Base-by-base conservation (phyloP, 2,888 invertebrate genomes). In the Conchocele bisecta region DNA sequence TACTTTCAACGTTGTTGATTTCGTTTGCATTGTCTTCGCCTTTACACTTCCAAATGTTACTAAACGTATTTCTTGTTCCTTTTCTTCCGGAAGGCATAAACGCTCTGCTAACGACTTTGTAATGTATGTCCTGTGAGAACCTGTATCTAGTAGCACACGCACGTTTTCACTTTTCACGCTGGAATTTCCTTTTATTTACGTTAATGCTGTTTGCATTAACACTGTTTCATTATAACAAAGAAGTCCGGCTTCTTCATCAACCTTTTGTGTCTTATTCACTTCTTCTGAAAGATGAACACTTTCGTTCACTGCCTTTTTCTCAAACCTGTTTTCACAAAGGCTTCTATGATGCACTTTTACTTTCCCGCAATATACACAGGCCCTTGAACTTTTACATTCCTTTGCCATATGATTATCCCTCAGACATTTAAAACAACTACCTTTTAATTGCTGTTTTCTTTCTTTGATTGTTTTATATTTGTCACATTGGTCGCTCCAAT, bases 21-120 rank as follows among this genome's bases (percentile, higher is more conserved):
- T 2, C n/a, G 59, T 59, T 67, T 54, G 42, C 17, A 61, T 60
- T 3, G 58, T 44, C 28, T 54, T 68, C 6, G 44, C 3, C 15
- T 17, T 50, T 5, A 57, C 39, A 51, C 69, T 63, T 11, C 69
- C 69, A 50, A 69, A 63, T 2, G 63, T 69, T 1, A 48, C 51
- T 15, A 69, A 17, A 20, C 37, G 48, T 17, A 63, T 48, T 51
- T 69, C 63, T 41, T 63, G 39, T 24, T 51, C 58, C n/a, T 15
- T 29, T 31, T 33, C 63, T n/a, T n/a, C 24, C 24, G 17, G 17
- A n/a, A 68, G 53, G 3, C 39, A 13, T 26, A 60, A 28, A 11
- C 35, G 33, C 48, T 48, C 59, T 15, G 60, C 50, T 29, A 48
- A 20, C 7, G 13, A 31, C 17, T 59, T 11, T 33, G 35, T 59